Base-by-base conservation (phyloP, 2,888 invertebrate species). In the Ichneumoninae sp. region DNA sequence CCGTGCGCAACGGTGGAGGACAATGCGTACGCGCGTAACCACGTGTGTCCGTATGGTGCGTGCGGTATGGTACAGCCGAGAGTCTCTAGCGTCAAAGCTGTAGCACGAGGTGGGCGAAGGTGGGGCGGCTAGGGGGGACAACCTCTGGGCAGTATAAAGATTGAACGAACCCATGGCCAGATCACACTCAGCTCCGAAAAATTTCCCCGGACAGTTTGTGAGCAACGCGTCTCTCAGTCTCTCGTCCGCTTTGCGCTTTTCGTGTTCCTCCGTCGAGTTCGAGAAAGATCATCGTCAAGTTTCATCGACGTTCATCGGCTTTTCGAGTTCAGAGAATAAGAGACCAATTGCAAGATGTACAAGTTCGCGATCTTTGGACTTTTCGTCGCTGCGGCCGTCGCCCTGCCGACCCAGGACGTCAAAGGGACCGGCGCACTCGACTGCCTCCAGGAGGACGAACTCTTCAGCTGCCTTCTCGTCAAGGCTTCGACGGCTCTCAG, bases 381-480 rank as follows among this genome's bases (percentile, higher is more conserved):
- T 84, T 79, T 94, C 60, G 89, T 91, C 47, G 92, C 91, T 1
- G 87, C 89, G 50, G 91, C 91, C 4, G 71, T 91, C 47, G 94
- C 94, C 26, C 92, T 93, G 36, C 94, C 94, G 52, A 72, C 88
- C 77, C 89, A 88, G 77, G 91, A 87, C 47, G 30, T 62, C 30
- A 52, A 83, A 62, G 76, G 76, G 33, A 26, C 85, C 76, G 74
- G 83, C 47, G 85, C 88, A 60, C 81, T 93, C 52, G 90, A 93
- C 86, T 93, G 93, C 83, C 71, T 92, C 22, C 87, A 94, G 68
- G 92, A 93, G n/a, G 94, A 94, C 71, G 94, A 95, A 80, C 89
- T 95, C 86, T 90, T 95, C 87, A 94, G 95, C 82, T 96, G 96
- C 92, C 91, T 95, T 80, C 95, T 95, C 57, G 94, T 96, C 70